Base-by-base conservation (phyloP, 2,888 invertebrate genomes). In the Zygaena filipendulae region DNA sequence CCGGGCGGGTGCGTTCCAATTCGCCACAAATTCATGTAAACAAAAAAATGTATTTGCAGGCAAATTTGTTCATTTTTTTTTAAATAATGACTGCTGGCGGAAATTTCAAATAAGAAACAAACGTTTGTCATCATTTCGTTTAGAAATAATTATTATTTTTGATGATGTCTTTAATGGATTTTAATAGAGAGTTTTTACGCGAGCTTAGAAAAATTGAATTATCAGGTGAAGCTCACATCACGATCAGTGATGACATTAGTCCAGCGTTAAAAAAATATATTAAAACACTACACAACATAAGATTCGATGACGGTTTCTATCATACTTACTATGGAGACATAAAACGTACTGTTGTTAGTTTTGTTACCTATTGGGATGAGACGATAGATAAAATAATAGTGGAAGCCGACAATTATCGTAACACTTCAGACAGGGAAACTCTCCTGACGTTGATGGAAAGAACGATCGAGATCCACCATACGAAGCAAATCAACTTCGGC, bases 241-340 rank as follows among this genome's bases (percentile, higher is more conserved):
- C 55, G 27, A 14, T 68, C 8, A 36, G 47, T 11, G 52, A 56
- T 2, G 44, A 59, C 34, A 42, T 58, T 5, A 32, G 47, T 4
- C 49, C 56, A 1, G 47, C 52, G 31, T 36, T 70, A 2, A 48
- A 40, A 23, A 31, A 42, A 12, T 64, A 53, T 24, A 35, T 72
- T 2, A 35, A 27, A 8, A 36, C 49, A 12, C 25, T 71, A 10
- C 16, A 38, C 7, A 16, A 41, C 7, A 33, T 60, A 6, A 41
- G 52, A 33, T 55, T 53, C n/a, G 39, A 43, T 25, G 59, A 61
- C 33, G 55, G 48, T 3, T 33, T 30, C 1, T 57, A 63, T 22
- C 52, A 60, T 26, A 38, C 43, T 1, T 69, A 57, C 36, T 74
- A 64, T 25, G 63, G 63, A 1, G 47, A 62, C 24, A 32, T 72